Conservation (phyloP, 2,888 invertebrate genomes). For the Conistra vaccinii region DNA sequence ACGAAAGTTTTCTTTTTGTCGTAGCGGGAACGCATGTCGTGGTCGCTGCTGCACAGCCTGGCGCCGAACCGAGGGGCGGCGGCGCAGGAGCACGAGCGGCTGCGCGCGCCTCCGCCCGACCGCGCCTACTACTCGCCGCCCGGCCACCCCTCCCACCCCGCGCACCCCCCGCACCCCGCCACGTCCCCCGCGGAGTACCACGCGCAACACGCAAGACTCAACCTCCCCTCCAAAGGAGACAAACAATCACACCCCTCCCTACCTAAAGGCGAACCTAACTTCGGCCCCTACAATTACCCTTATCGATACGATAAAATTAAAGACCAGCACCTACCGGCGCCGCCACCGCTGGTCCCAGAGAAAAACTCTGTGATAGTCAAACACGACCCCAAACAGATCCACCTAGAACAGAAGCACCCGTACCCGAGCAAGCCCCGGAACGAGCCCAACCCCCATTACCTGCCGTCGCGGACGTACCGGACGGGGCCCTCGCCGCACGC, state of each 20-base stretch:
- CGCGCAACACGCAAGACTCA: conserved; percentile 78
- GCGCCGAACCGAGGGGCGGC: conserved; percentile 83
- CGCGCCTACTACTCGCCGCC: conserved; percentile 73
- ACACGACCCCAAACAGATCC: conserved; percentile 93
- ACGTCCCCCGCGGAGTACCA: conserved; percentile 77
- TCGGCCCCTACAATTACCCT: conserved; percentile 92
- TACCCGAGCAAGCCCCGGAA: conserved; percentile 91
- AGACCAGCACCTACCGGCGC: conserved; percentile 92
- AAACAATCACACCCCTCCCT: conserved; percentile 81
- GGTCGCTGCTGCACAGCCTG: conserved; percentile 90
- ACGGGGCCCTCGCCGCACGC: conserved; percentile 90
- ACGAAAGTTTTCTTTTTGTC: conserved; percentile 67
- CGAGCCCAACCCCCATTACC: conserved; percentile 90
- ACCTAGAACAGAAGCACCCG: conserved; percentile 91
- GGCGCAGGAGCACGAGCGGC: conserved; percentile 74
- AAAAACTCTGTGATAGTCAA: conserved; percentile 95
- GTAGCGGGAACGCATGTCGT: conserved; percentile 90
- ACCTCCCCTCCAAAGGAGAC: conserved; percentile 81
- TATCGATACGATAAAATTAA: conserved; percentile 92
- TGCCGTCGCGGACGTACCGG: conserved; percentile 87
- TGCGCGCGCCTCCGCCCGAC: conserved; percentile 74
- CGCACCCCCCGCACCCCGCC: conserved; percentile 72
- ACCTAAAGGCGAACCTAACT: conserved; percentile 93
- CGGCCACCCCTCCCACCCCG: conserved; percentile 69
- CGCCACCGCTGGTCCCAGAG: conserved; percentile 93